phyloP scores from a whole-genome alignment of 2,888 invertebrate species.

The Drosophila multiciliata region DNA sequence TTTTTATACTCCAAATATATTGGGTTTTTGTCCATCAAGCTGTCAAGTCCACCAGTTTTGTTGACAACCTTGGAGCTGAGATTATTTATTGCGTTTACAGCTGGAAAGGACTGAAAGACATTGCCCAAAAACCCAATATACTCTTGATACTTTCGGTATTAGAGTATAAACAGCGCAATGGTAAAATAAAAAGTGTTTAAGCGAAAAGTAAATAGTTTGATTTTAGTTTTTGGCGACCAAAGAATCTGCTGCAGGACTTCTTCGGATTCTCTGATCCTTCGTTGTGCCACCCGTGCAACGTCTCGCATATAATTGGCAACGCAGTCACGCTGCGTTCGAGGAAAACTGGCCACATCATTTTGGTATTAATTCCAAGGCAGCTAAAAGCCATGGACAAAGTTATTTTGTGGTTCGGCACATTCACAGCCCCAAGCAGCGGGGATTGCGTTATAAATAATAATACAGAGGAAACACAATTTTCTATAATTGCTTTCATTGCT shows the following conservation, averaged over 20 bases:
- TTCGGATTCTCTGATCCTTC: background rate
- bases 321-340: constrained; percentile 49
- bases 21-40: background rate
- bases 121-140: background rate
- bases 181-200: background rate
- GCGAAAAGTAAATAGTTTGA: background rate
- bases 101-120: background rate
- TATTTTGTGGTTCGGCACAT: background rate
- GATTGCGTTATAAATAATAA: constrained; percentile 4
- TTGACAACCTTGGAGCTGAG: background rate
- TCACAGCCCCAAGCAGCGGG: background rate
- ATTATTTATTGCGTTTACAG: too few relatives aligned
- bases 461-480: constrained; percentile 1
- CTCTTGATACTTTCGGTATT: background rate
- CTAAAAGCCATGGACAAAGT: constrained; percentile 21
- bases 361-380: constrained; percentile 39
- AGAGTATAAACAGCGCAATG: background rate
- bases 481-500: constrained; percentile 11
- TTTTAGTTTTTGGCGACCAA: background rate
- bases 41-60: background rate
- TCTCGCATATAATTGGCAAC: constrained; percentile 49
- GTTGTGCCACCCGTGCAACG: constrained; percentile 1
- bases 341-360: constrained; percentile 31
- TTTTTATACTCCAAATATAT: constrained; percentile 1
- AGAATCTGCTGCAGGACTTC: background rate